Conservation (phyloP, 2,113 vertebrate species). For the Bos javanicus region DNA sequence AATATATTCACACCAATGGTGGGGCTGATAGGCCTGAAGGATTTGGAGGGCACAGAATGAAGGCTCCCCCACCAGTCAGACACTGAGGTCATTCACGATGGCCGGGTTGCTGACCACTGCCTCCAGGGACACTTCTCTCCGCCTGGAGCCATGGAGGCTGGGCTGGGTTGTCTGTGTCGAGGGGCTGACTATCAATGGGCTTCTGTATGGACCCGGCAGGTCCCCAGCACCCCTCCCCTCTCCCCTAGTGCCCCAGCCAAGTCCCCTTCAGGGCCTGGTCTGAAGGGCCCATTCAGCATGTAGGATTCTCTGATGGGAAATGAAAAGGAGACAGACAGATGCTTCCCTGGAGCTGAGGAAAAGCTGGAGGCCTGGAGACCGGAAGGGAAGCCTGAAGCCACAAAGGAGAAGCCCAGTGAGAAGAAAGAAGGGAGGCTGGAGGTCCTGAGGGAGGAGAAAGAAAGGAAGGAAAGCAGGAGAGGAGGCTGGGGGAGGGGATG, state of each 20-base stretch:
- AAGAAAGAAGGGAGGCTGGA: neutral
- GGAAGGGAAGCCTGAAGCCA: constrained; percentile 22
- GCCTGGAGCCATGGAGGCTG: neutral
- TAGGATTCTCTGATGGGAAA: constrained; percentile 54
- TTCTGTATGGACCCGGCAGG: constrained; percentile 62
- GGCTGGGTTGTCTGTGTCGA: neutral
- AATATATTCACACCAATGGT: constrained; percentile 67
- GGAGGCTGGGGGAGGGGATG: neutral
- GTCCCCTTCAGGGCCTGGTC: constrained; percentile 46
- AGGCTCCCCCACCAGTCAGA: neutral
- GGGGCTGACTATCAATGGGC: neutral
- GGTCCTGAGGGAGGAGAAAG: neutral
- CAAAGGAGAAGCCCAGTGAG: neutral
- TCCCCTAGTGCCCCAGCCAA: constrained; percentile 32
- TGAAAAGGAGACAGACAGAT: constrained; percentile 48
- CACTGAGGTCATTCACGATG: constrained; percentile 45
- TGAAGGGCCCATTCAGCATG: constrained; percentile 69
- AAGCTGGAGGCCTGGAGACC: constrained; percentile 33
- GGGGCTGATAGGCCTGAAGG: constrained; percentile 49
- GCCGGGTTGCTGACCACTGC: neutral
- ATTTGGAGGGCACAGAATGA: constrained; percentile 18
- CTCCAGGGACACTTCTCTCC: constrained; percentile 48
- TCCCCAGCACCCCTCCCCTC: constrained; percentile 11
- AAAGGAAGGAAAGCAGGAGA: neutral
- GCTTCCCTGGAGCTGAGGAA: constrained; percentile 8